Evolutionary conservation across 2,888 invertebrate species (phyloP).

Genomic region (Scaptomyza tumidula): DNA sequence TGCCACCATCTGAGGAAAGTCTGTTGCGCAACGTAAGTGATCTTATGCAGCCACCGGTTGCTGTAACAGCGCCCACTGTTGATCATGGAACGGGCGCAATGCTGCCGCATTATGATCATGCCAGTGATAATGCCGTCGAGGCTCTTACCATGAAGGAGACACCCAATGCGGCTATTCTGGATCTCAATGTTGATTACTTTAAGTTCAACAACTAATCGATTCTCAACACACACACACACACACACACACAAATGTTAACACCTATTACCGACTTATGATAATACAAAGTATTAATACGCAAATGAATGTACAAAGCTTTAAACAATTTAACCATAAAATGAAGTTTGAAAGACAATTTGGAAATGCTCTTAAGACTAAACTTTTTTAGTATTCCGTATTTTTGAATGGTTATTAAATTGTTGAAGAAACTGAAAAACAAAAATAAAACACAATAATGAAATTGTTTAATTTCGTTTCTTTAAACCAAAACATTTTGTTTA

Average conservation of each 20-base stretch:
- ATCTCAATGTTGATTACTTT: slow-evolving; percentile 83
- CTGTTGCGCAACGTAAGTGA: slow-evolving; percentile 82
- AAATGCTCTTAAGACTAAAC: background rate
- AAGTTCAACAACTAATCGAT: slow-evolving; percentile 79
- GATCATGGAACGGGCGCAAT: slow-evolving; percentile 49
- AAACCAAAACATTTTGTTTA: background rate
- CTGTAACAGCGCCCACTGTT: slow-evolving; percentile 48
- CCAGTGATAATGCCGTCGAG: slow-evolving; percentile 84
- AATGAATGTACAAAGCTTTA: slow-evolving; percentile 28
- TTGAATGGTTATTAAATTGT: background rate
- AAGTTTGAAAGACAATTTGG: background rate
- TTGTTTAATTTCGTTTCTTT: too few species aligned
- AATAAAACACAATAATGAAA: background rate
- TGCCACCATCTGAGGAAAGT: slow-evolving; percentile 84
- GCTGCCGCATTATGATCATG: slow-evolving; percentile 82
- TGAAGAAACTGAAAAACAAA: background rate
- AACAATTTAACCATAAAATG: background rate
- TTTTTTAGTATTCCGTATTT: background rate
- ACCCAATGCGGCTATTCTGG: slow-evolving; percentile 71
- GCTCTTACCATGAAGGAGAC: slow-evolving; percentile 83
- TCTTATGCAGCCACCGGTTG: slow-evolving; percentile 77
- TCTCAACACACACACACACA: background rate
- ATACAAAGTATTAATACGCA: slow-evolving; percentile 8
- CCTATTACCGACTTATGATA: background rate
- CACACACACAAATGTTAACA: background rate